phyloP scores from a whole-genome alignment of 1,140 invertebrate genomes.

The Archegozetes longisetosus region DNA sequence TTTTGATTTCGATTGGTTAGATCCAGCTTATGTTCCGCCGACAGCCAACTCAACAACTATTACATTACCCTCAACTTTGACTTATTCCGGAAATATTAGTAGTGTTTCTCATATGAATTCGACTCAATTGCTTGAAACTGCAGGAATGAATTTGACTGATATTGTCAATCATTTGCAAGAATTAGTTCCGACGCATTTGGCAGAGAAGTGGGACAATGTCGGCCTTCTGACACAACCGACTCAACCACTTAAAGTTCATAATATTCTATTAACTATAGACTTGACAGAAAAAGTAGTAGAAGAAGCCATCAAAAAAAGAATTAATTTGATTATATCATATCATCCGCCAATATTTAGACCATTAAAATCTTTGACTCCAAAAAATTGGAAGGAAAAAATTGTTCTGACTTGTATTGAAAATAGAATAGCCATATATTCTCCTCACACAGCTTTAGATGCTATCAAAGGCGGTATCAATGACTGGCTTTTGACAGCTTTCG shows the following conservation, averaged over 20 bases:
- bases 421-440: constrained; percentile 75
- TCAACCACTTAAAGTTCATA: constrained; percentile 27
- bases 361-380: constrained; percentile 53
- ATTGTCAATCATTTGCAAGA: constrained; percentile 45
- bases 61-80: not conserved
- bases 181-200: constrained; percentile 50
- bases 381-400: constrained; percentile 48
- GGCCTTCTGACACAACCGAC: constrained; percentile 71
- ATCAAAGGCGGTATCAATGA: constrained; percentile 72
- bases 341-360: constrained; percentile 85
- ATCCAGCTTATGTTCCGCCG: constrained; percentile 4
- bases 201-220: constrained; percentile 88
- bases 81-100: not conserved
- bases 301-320: constrained; percentile 52
- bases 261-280: constrained; percentile 82
- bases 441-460: constrained; percentile 78
- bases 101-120: not conserved
- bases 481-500: constrained; percentile 49
- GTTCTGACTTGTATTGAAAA: constrained; percentile 52
- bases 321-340: constrained; percentile 76
- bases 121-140: not conserved
- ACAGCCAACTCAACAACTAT: not conserved
- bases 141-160: constrained; percentile 32
- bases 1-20: constrained; percentile 6
- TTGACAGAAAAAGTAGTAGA: constrained; percentile 70